A percentile compares a stretch with the other conserved stretches of the same genome.
phyloP scores from a whole-genome alignment of 1,140 invertebrate species.

The Cotesia chilonis region DNA sequence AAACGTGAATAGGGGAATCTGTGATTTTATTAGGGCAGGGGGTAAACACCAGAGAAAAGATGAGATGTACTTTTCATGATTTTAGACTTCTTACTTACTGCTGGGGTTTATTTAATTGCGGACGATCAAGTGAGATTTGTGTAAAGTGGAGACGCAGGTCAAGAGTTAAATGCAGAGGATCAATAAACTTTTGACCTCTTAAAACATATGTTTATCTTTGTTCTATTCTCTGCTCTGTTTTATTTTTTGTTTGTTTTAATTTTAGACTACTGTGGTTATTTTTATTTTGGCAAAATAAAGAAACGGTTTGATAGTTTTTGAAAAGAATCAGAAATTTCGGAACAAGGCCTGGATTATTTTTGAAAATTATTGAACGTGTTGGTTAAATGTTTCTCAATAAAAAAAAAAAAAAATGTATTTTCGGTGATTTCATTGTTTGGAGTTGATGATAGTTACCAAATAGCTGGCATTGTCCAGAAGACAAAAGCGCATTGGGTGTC shows the following conservation, averaged over 20 bases:
- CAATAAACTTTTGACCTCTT: slow-evolving; percentile 29
- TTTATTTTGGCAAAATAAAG: too few species aligned
- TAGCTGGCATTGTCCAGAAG: background rate
- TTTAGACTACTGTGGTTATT: too few species aligned
- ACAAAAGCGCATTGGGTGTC: slow-evolving; percentile 20
- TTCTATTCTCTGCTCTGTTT: background rate
- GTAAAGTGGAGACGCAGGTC: slow-evolving; percentile 17
- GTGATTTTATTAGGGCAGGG: background rate
- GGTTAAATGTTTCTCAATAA: too few species aligned
- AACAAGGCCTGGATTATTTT: too few species aligned
- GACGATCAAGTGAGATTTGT: slow-evolving; percentile 7
- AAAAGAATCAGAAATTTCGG: too few species aligned
- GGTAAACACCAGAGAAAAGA: background rate
- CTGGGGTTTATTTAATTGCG: background rate
- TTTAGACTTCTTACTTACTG: background rate
- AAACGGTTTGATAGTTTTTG: too few species aligned
- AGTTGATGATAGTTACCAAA: background rate
- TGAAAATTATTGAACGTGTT: too few species aligned
- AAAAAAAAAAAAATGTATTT: too few species aligned
- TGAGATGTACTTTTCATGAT: background rate
- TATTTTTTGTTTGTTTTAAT: too few species aligned
- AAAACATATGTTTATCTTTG: slow-evolving; percentile 2
- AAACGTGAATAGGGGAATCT: background rate
- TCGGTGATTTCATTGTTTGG: background rate
- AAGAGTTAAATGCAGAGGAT: slow-evolving; percentile 30